phyloP scores from a whole-genome alignment of 2,888 invertebrate genomes.

The Pyrocoelia pectoralis region DNA sequence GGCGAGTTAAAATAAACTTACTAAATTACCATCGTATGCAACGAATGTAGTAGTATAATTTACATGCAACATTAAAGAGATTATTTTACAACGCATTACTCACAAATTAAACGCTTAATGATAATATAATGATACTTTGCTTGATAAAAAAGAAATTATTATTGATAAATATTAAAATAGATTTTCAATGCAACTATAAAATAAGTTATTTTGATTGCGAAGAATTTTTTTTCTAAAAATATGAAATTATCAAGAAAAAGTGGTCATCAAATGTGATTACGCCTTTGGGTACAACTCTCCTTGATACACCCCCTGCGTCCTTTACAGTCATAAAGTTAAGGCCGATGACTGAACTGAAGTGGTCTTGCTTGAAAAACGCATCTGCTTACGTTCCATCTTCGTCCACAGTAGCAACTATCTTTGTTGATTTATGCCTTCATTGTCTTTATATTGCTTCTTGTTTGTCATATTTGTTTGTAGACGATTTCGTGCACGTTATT shows the following conservation, averaged over 20 bases:
- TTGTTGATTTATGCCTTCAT: slow-evolving; percentile 35
- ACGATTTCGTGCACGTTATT: slow-evolving; percentile 9
- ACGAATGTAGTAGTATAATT: slow-evolving; percentile 26
- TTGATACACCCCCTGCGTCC: slow-evolving; percentile 24
- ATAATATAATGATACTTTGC: not conserved
- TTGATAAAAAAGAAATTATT: not conserved
- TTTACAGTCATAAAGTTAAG: slow-evolving; percentile 37
- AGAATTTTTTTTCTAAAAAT: slow-evolving; percentile 2
- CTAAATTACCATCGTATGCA: slow-evolving; percentile 16
- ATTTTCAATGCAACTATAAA: not conserved
- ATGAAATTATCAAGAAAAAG: slow-evolving; percentile 12
- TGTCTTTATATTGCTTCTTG: slow-evolving; percentile 20
- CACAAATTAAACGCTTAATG: slow-evolving; percentile 6
- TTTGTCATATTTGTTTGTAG: slow-evolving; percentile 17
- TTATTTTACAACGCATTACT: not conserved
- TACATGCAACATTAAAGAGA: slow-evolving; percentile 15
- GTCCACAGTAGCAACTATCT: slow-evolving; percentile 42
- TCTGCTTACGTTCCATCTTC: slow-evolving; percentile 48
- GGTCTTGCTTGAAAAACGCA: slow-evolving; percentile 49
- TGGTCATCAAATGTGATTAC: slow-evolving; percentile 7
- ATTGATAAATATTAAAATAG: not conserved
- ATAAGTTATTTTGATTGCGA: not conserved
- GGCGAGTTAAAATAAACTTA: not conserved
- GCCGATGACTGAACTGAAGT: slow-evolving; percentile 46
- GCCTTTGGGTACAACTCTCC: slow-evolving; percentile 7